Evolutionary conservation across 2,113 vertebrate genomes (phyloP).

Genomic region (Misgurnus anguillicaudatus): DNA sequence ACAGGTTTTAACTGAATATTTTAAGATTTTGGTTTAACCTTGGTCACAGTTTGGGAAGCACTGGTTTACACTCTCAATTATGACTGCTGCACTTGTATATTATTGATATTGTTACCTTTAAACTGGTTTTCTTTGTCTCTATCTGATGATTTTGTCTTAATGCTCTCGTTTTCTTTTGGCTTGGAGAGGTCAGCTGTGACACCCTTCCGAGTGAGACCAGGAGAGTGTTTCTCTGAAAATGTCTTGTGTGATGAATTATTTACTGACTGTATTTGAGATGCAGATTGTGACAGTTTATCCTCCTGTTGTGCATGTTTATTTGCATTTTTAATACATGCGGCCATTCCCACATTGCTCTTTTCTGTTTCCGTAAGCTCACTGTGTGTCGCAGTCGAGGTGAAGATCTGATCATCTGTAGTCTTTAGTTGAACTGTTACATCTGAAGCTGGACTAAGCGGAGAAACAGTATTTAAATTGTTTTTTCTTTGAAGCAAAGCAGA

Average conservation of each 20-base stretch:
- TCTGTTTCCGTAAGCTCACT: constrained; percentile 82
- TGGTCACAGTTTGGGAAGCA: too few relatives aligned
- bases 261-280: constrained; percentile 68
- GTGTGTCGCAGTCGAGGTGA: constrained; percentile 84
- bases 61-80: too few relatives aligned
- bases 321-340: neutral
- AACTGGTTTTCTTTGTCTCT: constrained; percentile 80
- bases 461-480: neutral
- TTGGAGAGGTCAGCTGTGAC: constrained; percentile 82
- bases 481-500: neutral
- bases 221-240: constrained; percentile 77
- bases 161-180: constrained; percentile 56
- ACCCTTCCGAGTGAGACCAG: constrained; percentile 75
- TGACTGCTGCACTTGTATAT: too few relatives aligned
- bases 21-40: neutral
- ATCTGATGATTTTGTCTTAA: constrained; percentile 70
- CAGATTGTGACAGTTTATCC: constrained; percentile 55
- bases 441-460: neutral
- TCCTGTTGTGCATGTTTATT: neutral
- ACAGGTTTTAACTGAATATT: too few relatives aligned
- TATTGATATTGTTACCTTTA: constrained; percentile 80
- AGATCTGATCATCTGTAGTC: constrained; percentile 64
- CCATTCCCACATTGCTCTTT: constrained; percentile 64
- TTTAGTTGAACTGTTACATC: constrained; percentile 55
- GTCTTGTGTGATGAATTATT: constrained; percentile 25